phyloP scores from a whole-genome alignment of 2,888 invertebrate genomes.

The Charanyca ferruginea region DNA sequence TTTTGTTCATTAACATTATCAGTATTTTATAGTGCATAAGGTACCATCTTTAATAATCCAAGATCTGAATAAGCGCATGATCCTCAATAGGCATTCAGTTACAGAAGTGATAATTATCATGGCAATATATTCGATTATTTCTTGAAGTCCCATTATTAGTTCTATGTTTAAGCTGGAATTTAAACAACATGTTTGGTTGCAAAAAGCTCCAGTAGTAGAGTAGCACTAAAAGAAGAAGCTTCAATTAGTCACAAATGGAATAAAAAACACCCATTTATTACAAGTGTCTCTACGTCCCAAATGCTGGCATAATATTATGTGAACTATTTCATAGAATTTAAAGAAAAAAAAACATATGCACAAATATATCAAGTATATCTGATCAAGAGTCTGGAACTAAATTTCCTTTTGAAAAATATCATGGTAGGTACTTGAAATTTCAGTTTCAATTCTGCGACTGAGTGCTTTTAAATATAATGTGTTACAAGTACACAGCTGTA shows the following conservation, averaged over 20 bases:
- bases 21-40: slow-evolving; percentile 13
- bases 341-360: background rate
- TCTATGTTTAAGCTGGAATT: slow-evolving; percentile 6
- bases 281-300: slow-evolving; percentile 9
- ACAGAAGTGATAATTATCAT: slow-evolving; percentile 35
- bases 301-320: background rate
- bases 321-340: background rate
- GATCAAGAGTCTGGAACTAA: too few relatives aligned
- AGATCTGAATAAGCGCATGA: slow-evolving; percentile 14
- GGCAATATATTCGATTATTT: slow-evolving; percentile 2
- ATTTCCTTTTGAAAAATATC: too few relatives aligned
- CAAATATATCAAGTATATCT: background rate
- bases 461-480: slow-evolving; percentile 13
- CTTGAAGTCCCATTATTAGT: slow-evolving; percentile 15
- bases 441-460: slow-evolving; percentile 33
- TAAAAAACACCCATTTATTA: background rate
- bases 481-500: slow-evolving; percentile 15
- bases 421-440: background rate
- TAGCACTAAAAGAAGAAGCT: slow-evolving; percentile 37
- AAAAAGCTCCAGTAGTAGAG: slow-evolving; percentile 8
- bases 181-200: slow-evolving; percentile 12
- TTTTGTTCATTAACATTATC: background rate
- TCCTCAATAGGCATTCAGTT: slow-evolving; percentile 41
- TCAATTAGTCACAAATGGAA: slow-evolving; percentile 20
- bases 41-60: slow-evolving; percentile 34